These are phyloP conservation scores for Periophthalmus modestus DNA, from an alignment of 2,113 vertebrate species.

Conservation along the genomic window DNA sequence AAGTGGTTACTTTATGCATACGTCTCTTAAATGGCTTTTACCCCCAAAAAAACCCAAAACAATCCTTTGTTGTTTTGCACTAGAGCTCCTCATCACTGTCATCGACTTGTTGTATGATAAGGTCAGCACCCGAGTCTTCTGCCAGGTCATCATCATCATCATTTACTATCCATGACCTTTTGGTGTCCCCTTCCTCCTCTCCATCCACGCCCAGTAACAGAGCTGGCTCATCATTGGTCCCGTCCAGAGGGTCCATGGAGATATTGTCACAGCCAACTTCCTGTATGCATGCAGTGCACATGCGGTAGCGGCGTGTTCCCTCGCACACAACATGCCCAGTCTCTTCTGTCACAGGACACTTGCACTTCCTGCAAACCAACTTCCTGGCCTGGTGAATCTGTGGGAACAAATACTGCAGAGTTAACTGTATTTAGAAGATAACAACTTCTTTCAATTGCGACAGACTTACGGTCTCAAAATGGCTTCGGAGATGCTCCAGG, in stretches of 20 bases:
- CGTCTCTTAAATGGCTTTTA: conserved; percentile 54
- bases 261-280: conserved; percentile 88
- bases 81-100: conserved; percentile 91
- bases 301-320: conserved; percentile 89
- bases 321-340: conserved; percentile 94
- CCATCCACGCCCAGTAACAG: conserved; percentile 84
- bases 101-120: conserved; percentile 95
- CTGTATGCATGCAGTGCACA: conserved; percentile 88
- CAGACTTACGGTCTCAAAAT: conserved; percentile 89
- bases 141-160: conserved; percentile 91
- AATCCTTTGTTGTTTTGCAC: conserved; percentile 58
- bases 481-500: conserved; percentile 94
- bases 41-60: neutral
- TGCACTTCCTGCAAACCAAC: conserved; percentile 95
- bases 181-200: conserved; percentile 82
- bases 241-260: conserved; percentile 83
- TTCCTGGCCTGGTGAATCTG: conserved; percentile 98
- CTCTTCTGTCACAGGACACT: conserved; percentile 91
- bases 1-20: conserved; percentile 33
- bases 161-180: conserved; percentile 78
- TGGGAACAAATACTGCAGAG: neutral
- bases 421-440: neutral
- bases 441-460: neutral
- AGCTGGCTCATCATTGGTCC: conserved; percentile 66
- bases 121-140: conserved; percentile 88